Evolutionary conservation across 1,140 invertebrate genomes (phyloP).

Genomic region (Magallana ariakensis): DNA sequence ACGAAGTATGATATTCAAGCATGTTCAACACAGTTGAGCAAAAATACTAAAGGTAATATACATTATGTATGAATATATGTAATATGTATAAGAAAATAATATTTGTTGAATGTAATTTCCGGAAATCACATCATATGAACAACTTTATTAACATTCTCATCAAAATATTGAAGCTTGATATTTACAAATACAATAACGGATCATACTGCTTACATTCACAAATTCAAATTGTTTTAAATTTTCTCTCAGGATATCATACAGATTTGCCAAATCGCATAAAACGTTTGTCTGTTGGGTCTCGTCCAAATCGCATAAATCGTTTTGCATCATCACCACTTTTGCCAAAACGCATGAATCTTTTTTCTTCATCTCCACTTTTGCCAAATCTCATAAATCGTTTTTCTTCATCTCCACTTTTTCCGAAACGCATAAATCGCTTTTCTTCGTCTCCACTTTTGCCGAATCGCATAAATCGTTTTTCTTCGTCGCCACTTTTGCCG

Average conservation of each 20-base stretch:
- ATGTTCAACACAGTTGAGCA: conserved; percentile 28
- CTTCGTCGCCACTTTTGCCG: conserved; percentile 58
- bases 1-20: conserved; percentile 23
- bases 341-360: conserved; percentile 68
- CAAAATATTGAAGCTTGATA: not conserved
- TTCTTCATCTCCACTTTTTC: conserved; percentile 56
- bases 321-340: conserved; percentile 55
- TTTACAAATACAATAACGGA: conserved; percentile 30
- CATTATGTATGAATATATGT: conserved; percentile 18
- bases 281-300: conserved; percentile 47
- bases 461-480: conserved; percentile 72
- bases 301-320: conserved; percentile 58
- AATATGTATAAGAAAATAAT: conserved; percentile 45
- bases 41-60: not conserved
- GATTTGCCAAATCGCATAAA: conserved; percentile 65
- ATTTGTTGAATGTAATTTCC: conserved; percentile 47
- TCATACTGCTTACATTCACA: conserved; percentile 32
- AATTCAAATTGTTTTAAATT: conserved; percentile 46
- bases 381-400: conserved; percentile 65
- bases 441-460: conserved; percentile 57
- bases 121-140: conserved; percentile 49
- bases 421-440: conserved; percentile 72
- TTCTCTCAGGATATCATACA: conserved; percentile 58
- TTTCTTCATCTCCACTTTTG: conserved; percentile 50
- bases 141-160: conserved; percentile 7